A percentile compares a stretch with the other conserved stretches of the same genome.
Evolutionary conservation across 2,113 vertebrate genomes (phyloP).

Genomic region (Tachysurus fulvidraco): DNA sequence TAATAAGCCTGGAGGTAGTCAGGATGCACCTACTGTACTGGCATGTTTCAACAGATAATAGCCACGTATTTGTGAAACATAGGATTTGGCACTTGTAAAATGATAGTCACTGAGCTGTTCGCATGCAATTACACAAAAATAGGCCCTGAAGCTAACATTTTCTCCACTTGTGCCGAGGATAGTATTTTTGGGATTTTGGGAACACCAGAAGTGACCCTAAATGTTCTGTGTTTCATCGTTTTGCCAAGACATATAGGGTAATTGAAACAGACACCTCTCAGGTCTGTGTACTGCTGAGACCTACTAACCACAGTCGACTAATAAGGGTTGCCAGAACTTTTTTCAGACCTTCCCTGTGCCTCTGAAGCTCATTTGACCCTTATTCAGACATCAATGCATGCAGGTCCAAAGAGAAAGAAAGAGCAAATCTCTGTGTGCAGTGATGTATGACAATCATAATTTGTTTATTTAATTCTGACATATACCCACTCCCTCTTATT

Average conservation of each 20-base stretch:
- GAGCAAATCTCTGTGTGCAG: background rate
- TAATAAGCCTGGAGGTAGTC: background rate
- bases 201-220: conserved; percentile 27
- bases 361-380: conserved; percentile 14
- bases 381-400: conserved; percentile 8
- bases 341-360: conserved; percentile 35
- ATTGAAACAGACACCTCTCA: conserved; percentile 10
- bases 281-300: conserved; percentile 32
- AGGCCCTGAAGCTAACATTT: conserved; percentile 28
- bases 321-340: conserved; percentile 28
- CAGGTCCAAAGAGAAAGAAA: background rate
- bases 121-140: conserved; percentile 33
- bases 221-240: conserved; percentile 24
- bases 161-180: background rate
- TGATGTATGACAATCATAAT: conserved; percentile 17
- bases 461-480: conserved; percentile 48
- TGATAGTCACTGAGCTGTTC: conserved; percentile 28
- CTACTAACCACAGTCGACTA: conserved; percentile 41
- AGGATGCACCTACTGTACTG: background rate
- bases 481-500: conserved; percentile 38
- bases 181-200: background rate
- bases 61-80: conserved; percentile 33
- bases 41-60: conserved; percentile 1
- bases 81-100: background rate
- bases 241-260: conserved; percentile 10